These are phyloP conservation scores for Anthoscopus minutus DNA, from an alignment of 2,113 vertebrate species.

Conservation along the genomic window DNA sequence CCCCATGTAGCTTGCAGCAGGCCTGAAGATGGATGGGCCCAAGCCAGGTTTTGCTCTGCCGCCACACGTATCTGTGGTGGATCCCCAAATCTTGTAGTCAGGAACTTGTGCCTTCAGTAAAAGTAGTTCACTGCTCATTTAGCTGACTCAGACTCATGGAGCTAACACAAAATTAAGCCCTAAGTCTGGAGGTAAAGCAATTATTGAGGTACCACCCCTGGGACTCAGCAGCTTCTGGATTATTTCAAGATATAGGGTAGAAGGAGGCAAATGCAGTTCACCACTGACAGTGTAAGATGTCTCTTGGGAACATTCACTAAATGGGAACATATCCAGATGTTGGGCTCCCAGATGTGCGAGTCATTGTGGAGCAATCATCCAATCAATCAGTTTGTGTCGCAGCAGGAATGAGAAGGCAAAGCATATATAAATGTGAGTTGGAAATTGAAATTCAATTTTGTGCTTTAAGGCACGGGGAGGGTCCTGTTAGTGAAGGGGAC, in stretches of 20 bases:
- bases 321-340: slow-evolving; percentile 24
- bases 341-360: slow-evolving; percentile 27
- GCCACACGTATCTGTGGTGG: background rate
- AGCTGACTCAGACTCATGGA: background rate
- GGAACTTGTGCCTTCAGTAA: background rate
- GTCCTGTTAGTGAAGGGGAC: background rate
- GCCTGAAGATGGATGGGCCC: background rate
- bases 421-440: background rate
- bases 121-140: background rate
- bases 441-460: background rate
- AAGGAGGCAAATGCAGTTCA: background rate
- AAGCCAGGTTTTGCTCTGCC: background rate
- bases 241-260: background rate
- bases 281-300: background rate
- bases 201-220: background rate
- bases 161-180: background rate
- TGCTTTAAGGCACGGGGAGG: background rate
- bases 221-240: slow-evolving; percentile 12
- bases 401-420: background rate
- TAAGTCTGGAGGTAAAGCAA: background rate
- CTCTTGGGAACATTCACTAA: background rate
- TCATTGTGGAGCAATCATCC: background rate
- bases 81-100: background rate
- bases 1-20: background rate
- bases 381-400: background rate